phyloP scores from a whole-genome alignment of 2,113 vertebrate genomes.

The Cryptomyrus ogoouensis region DNA sequence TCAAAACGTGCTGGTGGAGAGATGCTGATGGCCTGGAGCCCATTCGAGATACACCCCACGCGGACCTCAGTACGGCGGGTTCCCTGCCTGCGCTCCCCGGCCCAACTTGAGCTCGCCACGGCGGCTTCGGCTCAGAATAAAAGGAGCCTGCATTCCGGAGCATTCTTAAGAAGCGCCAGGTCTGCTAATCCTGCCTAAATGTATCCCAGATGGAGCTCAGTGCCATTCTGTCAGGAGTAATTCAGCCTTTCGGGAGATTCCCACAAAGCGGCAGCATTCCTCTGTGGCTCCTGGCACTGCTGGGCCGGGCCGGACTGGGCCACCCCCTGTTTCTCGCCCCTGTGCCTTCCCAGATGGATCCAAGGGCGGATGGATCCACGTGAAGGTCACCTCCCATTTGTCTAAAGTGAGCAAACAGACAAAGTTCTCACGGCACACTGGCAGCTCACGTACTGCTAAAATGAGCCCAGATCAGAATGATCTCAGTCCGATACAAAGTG shows the following conservation, averaged over 20 bases:
- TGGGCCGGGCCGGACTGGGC: neutral
- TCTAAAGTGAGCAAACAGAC: neutral
- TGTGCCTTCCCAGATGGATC: neutral
- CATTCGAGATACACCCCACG: neutral
- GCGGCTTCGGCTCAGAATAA: conserved; percentile 25
- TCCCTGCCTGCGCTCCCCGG: neutral
- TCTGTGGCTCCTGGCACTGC: conserved; percentile 49
- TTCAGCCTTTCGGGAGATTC: conserved; percentile 53
- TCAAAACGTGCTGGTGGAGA: neutral
- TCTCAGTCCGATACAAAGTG: neutral
- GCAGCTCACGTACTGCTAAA: neutral
- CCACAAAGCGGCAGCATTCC: conserved; percentile 46
- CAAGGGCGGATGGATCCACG: neutral
- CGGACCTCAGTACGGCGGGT: neutral
- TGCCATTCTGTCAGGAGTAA: conserved; percentile 59
- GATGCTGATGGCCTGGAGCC: neutral
- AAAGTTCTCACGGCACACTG: neutral
- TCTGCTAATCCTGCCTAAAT: conserved; percentile 50
- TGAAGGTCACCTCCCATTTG: neutral
- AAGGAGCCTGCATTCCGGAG: conserved; percentile 27
- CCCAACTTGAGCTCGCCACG: conserved; percentile 8
- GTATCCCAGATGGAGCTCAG: conserved; percentile 50
- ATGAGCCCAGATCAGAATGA: neutral
- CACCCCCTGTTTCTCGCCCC: neutral
- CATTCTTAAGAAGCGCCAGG: conserved; percentile 39